These are phyloP conservation scores for Acrobeloides nanus DNA, from an alignment of 2,888 invertebrate species.

Conservation along the genomic window DNA sequence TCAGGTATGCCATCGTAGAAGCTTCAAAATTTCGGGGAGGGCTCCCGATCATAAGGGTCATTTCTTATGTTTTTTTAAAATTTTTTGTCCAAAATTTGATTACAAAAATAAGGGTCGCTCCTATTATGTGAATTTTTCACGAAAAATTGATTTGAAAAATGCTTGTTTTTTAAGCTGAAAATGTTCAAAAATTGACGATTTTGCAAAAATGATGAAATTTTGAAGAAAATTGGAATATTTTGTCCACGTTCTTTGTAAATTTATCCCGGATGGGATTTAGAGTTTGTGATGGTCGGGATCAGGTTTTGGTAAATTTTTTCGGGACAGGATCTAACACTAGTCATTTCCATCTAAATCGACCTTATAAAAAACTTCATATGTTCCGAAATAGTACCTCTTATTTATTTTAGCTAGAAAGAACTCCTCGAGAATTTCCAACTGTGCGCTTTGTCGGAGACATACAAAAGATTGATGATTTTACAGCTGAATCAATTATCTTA, in stretches of 20 bases:
- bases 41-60: slow-evolving; percentile 3
- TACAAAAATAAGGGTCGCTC: no score
- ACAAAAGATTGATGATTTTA: slow-evolving; percentile 75
- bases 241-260: no score
- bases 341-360: no score
- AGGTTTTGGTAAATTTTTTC: no score
- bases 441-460: slow-evolving; percentile 68
- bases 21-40: neutral
- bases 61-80: neutral
- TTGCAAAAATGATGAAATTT: neutral
- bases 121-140: no score
- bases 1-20: slow-evolving; percentile 60
- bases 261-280: no score
- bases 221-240: no score
- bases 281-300: no score
- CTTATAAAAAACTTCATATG: neutral
- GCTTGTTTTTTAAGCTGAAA: no score
- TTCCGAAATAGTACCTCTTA: neutral
- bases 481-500: slow-evolving; percentile 74
- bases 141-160: no score
- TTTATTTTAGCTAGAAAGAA: slow-evolving; percentile 62
- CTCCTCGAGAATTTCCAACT: slow-evolving; percentile 68
- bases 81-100: neutral
- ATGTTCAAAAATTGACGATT: no score
- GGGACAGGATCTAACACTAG: no score